phyloP scores from a whole-genome alignment of 1,140 invertebrate genomes.

The Leptinotarsa defecta region DNA sequence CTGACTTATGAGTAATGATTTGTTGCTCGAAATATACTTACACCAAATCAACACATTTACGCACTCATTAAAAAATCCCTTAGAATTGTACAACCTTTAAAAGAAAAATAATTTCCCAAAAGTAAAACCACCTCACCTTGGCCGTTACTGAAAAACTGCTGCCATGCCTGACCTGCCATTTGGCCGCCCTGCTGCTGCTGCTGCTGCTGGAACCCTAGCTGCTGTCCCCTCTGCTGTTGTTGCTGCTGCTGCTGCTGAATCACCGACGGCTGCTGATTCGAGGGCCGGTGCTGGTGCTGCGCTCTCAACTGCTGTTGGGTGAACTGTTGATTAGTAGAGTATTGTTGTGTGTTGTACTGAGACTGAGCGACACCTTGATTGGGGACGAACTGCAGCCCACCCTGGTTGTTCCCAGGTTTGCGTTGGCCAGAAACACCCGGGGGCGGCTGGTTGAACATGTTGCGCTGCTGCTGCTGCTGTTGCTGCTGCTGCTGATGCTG shows the following conservation, averaged over 20 bases:
- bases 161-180: conserved; percentile 34
- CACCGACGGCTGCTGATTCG: conserved; percentile 24
- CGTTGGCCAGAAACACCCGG: conserved; percentile 34
- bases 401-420: conserved; percentile 24
- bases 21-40: no score
- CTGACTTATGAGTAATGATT: no score
- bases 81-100: neutral
- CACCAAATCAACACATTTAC: no score
- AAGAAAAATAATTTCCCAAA: neutral
- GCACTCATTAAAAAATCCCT: no score
- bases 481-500: conserved; percentile 55
- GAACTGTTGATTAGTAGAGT: conserved; percentile 47
- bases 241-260: conserved; percentile 35
- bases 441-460: conserved; percentile 56
- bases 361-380: conserved; percentile 34
- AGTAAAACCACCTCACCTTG: conserved; percentile 13
- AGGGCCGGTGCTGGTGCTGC: conserved; percentile 50
- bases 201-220: conserved; percentile 37
- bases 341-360: conserved; percentile 36
- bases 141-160: conserved; percentile 39
- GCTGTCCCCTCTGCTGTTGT: conserved; percentile 26
- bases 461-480: conserved; percentile 52
- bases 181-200: conserved; percentile 38
- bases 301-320: conserved; percentile 48
- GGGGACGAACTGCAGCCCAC: neutral